Base-by-base conservation (phyloP, 1,140 invertebrate species). In the Halictus rubicundus region DNA sequence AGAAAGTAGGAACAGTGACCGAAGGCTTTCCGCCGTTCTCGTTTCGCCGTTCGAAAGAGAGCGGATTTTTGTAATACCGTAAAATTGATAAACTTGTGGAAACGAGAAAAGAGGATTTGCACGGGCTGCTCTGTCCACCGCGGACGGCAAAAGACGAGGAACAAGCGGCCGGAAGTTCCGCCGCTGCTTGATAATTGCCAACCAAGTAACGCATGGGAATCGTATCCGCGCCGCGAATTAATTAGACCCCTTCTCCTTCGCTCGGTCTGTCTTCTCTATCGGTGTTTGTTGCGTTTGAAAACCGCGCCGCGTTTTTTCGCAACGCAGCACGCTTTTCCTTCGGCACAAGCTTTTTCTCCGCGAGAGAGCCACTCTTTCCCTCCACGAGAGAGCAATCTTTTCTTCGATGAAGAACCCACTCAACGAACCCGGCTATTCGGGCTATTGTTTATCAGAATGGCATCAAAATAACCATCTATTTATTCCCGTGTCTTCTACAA, bases 11-110 rank as follows among this genome's bases (percentile, higher is more conserved):
- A 21, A 21, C 1, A 3, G 8, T 16, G 25, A 37, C 16, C 32
- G 27, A 63, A 37, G 21, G 27, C 21, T 23, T 21, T 10, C 8
- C 32, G 16, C 21, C 32, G 27, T 37, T 23, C 10, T 9, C 21
- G 21, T n/a, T 37, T 63, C 16, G 16, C 14, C 7, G 27, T 19
- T 8, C 60, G 60, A 8, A n/a, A 46, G 10, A n/a, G 54, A 57
- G 54, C 37, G 63, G 63, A 65, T 42, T 65, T 65, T 39, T 42
- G 19, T 65, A 65, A 65, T 42, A 12, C 39, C 21, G 63, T 23
- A 9, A 64, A 64, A 39, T 39, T 64, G 61, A 37, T 39, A 42
- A 65, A 42, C 37, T 39, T n/a, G 37, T 12, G 63, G 25, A 37
- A 27, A 32, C 60, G 27, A 10, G 37, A 21, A 65, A 65, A 65